A percentile compares a stretch with the other conserved stretches of the same genome.
Conservation (phyloP, 2,888 invertebrate species). For the Ariolimax columbianus region DNA sequence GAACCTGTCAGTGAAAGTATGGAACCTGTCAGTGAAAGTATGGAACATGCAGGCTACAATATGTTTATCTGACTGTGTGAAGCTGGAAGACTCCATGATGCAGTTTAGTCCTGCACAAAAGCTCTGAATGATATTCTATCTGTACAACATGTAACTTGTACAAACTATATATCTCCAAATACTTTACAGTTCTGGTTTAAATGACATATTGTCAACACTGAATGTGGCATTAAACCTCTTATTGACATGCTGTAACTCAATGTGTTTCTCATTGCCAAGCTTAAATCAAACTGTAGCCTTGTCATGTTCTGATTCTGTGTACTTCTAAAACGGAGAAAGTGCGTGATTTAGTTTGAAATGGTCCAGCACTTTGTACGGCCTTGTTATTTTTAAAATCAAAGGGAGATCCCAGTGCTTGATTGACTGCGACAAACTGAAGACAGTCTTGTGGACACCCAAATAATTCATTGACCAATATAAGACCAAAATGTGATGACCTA, state of each 20-base stretch:
- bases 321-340: not conserved
- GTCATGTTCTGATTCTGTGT: not conserved
- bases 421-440: not conserved
- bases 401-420: not conserved
- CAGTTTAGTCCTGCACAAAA: too few species aligned
- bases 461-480: too few species aligned
- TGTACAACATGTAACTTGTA: not conserved
- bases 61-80: too few species aligned
- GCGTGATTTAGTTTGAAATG: not conserved
- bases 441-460: not conserved
- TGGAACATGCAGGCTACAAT: too few species aligned
- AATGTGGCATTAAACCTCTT: not conserved
- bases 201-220: not conserved
- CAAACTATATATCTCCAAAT: not conserved
- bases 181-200: not conserved
- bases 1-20: too few species aligned
- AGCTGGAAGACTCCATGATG: too few species aligned
- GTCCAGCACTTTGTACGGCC: not conserved
- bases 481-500: too few species aligned
- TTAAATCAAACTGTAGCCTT: not conserved
- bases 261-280: not conserved
- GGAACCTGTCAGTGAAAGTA: too few species aligned
- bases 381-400: not conserved
- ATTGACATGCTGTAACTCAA: not conserved
- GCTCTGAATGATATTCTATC: not conserved